These are phyloP conservation scores for Icerya purchasi DNA, from an alignment of 2,888 invertebrate species.

Conservation along the genomic window DNA sequence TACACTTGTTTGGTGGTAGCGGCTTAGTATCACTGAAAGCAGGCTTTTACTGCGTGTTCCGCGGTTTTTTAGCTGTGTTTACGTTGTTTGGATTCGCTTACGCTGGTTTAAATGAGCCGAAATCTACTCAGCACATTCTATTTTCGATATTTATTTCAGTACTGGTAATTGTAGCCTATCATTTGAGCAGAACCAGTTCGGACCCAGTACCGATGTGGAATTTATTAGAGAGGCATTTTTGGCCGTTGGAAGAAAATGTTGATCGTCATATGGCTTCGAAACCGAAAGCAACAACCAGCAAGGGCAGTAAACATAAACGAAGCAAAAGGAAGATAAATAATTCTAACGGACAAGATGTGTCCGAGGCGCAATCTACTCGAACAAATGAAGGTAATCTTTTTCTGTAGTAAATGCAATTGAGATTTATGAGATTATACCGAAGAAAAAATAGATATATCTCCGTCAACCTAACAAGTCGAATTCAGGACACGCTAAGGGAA, in stretches of 20 bases:
- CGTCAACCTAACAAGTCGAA: too few species aligned
- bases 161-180: slow-evolving; percentile 70
- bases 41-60: slow-evolving; percentile 56
- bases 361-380: too few species aligned
- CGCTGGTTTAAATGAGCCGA: slow-evolving; percentile 61
- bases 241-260: slow-evolving; percentile 29
- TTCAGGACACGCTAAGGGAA: too few species aligned
- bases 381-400: too few species aligned
- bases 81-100: slow-evolving; percentile 71
- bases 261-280: slow-evolving; percentile 21
- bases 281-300: slow-evolving; percentile 11
- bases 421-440: too few species aligned
- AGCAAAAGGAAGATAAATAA: slow-evolving; percentile 6
- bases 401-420: too few species aligned
- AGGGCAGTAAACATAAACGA: slow-evolving; percentile 8
- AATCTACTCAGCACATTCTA: slow-evolving; percentile 69
- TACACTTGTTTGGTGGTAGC: slow-evolving; percentile 73
- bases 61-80: slow-evolving; percentile 58
- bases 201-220: slow-evolving; percentile 80
- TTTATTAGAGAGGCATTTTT: slow-evolving; percentile 56
- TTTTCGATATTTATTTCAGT: slow-evolving; percentile 88
- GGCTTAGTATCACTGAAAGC: slow-evolving; percentile 66
- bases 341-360: too few species aligned
- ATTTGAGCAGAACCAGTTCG: slow-evolving; percentile 76
- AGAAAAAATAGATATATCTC: too few species aligned